Conservation (phyloP, 2,797 vertebrate species). For the Hoplostethus atlanticus region DNA sequence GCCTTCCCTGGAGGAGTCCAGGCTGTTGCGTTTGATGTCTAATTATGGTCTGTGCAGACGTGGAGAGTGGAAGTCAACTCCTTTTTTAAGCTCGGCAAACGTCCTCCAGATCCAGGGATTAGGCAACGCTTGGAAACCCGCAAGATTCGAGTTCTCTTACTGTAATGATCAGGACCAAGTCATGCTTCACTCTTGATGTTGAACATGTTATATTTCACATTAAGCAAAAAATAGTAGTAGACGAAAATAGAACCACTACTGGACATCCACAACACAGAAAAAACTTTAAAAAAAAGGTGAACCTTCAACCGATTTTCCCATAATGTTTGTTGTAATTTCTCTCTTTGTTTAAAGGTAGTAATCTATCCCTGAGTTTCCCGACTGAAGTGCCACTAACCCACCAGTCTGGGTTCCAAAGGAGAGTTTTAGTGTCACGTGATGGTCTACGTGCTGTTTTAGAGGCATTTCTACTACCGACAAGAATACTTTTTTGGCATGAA, state of each 20-base stretch:
- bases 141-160: background rate
- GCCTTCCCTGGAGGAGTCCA: constrained; percentile 41
- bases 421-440: too few species aligned
- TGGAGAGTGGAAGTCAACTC: constrained; percentile 55
- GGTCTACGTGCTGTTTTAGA: too few species aligned
- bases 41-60: constrained; percentile 62
- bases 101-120: constrained; percentile 45
- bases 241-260: background rate
- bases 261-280: background rate
- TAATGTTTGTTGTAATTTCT: too few species aligned
- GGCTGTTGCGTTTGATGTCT: constrained; percentile 47
- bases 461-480: too few species aligned
- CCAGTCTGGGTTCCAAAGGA: too few species aligned
- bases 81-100: constrained; percentile 47
- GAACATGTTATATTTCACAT: background rate
- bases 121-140: constrained; percentile 23
- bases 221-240: background rate
- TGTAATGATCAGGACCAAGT: constrained; percentile 13
- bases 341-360: too few species aligned
- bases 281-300: background rate
- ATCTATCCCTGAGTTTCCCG: too few species aligned
- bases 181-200: background rate
- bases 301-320: too few species aligned
- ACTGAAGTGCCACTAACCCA: too few species aligned
- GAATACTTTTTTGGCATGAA: too few species aligned